Conservation (phyloP, 2,113 vertebrate species). For the Chionodraco myersi region DNA sequence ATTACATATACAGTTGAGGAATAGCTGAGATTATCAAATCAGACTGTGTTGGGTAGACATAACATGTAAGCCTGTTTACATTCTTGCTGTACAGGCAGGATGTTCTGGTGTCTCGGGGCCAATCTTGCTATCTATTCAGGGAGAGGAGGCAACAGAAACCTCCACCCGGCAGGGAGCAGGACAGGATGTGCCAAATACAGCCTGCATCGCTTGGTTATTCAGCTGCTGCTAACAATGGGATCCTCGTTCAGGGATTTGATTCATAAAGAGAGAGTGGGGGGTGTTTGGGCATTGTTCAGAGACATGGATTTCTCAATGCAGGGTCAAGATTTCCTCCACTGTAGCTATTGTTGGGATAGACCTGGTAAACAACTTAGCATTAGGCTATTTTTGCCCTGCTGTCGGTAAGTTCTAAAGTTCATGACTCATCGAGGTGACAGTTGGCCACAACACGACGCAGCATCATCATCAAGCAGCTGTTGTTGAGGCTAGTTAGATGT, state of each 20-base stretch:
- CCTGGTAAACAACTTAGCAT: constrained; percentile 48
- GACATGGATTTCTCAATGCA: constrained; percentile 25
- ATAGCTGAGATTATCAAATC: constrained; percentile 79
- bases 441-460: neutral
- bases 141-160: constrained; percentile 51
- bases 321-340: constrained; percentile 43
- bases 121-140: constrained; percentile 68
- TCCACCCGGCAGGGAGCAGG: constrained; percentile 45
- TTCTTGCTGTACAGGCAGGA: constrained; percentile 82
- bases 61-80: constrained; percentile 86
- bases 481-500: neutral
- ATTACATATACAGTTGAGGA: constrained; percentile 7
- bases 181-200: constrained; percentile 72
- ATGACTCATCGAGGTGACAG: constrained; percentile 8
- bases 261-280: constrained; percentile 53
- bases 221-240: constrained; percentile 69
- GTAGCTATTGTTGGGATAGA: constrained; percentile 39
- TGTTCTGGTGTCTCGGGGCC: constrained; percentile 66
- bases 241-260: constrained; percentile 52
- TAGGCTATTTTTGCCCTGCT: constrained; percentile 27
- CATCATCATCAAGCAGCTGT: neutral
- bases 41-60: constrained; percentile 77
- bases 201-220: constrained; percentile 51
- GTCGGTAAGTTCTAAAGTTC: neutral
- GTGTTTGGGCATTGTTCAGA: constrained; percentile 54